Evolutionary conservation across 2,113 vertebrate species (phyloP).

Genomic region (Ochotona princeps): DNA sequence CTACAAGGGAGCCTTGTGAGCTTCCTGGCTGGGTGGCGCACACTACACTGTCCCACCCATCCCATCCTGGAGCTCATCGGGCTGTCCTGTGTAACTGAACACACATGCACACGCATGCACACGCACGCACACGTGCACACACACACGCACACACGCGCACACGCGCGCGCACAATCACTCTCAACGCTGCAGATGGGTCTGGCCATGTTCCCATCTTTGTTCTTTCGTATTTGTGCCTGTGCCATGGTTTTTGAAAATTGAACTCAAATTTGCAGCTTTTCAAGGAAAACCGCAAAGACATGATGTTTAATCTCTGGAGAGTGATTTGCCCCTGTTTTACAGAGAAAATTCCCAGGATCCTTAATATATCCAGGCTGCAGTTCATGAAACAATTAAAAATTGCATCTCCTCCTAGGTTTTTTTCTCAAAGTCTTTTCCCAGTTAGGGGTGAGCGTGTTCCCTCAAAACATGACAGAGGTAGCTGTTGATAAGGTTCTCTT

Average conservation of each 20-base stretch:
- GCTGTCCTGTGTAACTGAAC: not conserved
- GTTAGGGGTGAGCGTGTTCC: not conserved
- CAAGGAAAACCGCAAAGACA: slow-evolving; percentile 70
- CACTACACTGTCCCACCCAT: fast-evolving
- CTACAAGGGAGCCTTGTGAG: not conserved
- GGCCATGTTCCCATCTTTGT: not conserved
- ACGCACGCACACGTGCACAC: no score
- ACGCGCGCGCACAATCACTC: not conserved
- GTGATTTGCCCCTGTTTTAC: slow-evolving; percentile 39
- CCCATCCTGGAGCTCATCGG: fast-evolving
- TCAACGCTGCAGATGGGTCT: not conserved
- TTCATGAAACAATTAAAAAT: not conserved
- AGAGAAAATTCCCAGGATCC: not conserved
- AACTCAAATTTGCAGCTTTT: slow-evolving; percentile 75
- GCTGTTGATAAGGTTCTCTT: not conserved
- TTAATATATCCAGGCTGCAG: not conserved
- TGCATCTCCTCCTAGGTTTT: not conserved
- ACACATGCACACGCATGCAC: not conserved
- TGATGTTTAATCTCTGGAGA: slow-evolving; percentile 66
- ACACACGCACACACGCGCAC: no score
- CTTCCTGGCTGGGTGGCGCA: not conserved
- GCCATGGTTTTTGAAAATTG: slow-evolving; percentile 45
- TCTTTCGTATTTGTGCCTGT: slow-evolving; percentile 22
- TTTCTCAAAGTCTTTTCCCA: not conserved
- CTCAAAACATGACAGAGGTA: no score